A percentile compares a stretch with the other conserved stretches of the same genome.
These are phyloP conservation scores for Lithobates pipiens DNA, from an alignment of 2,797 vertebrate species.

Conservation along the genomic window DNA sequence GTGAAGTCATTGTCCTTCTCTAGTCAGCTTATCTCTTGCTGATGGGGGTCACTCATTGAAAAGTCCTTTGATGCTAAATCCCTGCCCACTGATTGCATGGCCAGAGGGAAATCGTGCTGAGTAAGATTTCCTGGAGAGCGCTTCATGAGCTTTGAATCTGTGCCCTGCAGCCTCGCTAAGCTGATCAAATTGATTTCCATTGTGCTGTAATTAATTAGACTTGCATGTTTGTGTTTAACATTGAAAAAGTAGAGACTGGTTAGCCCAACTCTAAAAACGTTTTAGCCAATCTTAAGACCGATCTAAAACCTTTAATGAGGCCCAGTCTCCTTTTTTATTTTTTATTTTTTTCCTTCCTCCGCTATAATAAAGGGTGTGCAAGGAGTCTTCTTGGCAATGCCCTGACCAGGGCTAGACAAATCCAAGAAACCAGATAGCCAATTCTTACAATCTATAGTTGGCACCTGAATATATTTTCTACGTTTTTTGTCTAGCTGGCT, in stretches of 20 bases:
- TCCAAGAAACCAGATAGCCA: too few species aligned
- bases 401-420: too few species aligned
- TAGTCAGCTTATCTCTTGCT: slow-evolving; percentile 45
- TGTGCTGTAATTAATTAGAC: slow-evolving; percentile 34
- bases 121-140: slow-evolving; percentile 41
- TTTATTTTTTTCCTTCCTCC: too few species aligned
- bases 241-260: background rate
- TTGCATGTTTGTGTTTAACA: background rate
- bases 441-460: too few species aligned
- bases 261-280: too few species aligned
- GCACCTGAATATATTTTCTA: too few species aligned
- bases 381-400: too few species aligned
- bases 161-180: slow-evolving; percentile 23
- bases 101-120: slow-evolving; percentile 21
- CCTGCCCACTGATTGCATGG: slow-evolving; percentile 23
- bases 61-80: slow-evolving; percentile 49
- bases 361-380: too few species aligned
- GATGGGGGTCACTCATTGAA: slow-evolving; percentile 48
- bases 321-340: too few species aligned
- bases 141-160: slow-evolving; percentile 19
- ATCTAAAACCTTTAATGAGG: too few species aligned
- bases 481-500: too few species aligned
- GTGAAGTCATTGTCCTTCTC: slow-evolving; percentile 45
- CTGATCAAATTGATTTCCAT: slow-evolving; percentile 32
- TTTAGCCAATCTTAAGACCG: too few species aligned